Percentiles rank a stretch among this genome's conserved stretches.
Evolutionary conservation across 2,888 invertebrate genomes (phyloP).

Genomic region (Brenthis ino): DNA sequence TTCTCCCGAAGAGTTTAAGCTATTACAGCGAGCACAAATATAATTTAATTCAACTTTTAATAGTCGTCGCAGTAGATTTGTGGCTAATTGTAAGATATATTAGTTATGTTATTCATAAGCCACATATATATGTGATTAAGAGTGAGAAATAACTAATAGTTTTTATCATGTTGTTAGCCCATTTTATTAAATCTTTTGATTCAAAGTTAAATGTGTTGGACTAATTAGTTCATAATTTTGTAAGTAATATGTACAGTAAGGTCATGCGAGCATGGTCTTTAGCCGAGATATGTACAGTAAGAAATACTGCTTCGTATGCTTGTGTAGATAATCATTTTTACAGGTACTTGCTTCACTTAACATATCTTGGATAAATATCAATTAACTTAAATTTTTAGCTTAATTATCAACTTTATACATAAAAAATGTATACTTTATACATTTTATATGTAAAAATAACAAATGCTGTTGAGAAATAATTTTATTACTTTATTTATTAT

Average conservation of each 20-base stretch:
- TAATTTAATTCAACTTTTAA: background rate
- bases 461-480: background rate
- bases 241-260: slow-evolving; percentile 6
- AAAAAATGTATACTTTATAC: too few relatives aligned
- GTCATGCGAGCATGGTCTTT: slow-evolving; percentile 24
- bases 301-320: slow-evolving; percentile 20
- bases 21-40: slow-evolving; percentile 56
- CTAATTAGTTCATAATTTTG: background rate
- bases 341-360: slow-evolving; percentile 10
- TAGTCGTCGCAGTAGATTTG: too few relatives aligned
- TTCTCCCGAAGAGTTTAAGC: slow-evolving; percentile 53
- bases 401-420: too few relatives aligned
- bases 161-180: too few relatives aligned
- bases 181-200: too few relatives aligned
- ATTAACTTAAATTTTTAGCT: background rate
- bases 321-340: slow-evolving; percentile 24
- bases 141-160: too few relatives aligned
- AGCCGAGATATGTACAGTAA: slow-evolving; percentile 18
- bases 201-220: background rate
- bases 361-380: background rate
- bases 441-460: background rate
- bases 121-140: too few relatives aligned
- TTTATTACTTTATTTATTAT: background rate
- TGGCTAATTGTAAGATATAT: background rate
- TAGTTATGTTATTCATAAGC: background rate